Conservation (phyloP, 2,888 invertebrate genomes). For the Volucella bombylans region DNA sequence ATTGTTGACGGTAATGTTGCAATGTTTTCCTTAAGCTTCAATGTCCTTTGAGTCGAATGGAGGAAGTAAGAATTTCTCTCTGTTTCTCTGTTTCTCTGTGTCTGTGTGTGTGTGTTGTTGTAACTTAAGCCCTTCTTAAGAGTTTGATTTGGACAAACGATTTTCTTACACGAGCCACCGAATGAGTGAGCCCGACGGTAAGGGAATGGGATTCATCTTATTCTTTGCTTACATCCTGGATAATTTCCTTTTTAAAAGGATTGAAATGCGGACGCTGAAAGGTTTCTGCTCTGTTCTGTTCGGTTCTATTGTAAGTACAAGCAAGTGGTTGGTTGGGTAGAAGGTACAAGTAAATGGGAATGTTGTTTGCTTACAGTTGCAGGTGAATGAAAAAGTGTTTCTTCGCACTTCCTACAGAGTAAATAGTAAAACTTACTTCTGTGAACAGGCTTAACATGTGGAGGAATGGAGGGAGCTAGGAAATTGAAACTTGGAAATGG, state of each 20-base stretch:
- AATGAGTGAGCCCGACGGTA: too few relatives aligned
- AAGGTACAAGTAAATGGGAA: not conserved
- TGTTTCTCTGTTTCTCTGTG: not conserved
- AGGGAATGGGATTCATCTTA: too few relatives aligned
- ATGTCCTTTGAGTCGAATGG: conserved; percentile 18
- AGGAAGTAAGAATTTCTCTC: conserved; percentile 14
- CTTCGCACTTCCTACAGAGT: conserved; percentile 4
- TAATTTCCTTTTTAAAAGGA: too few relatives aligned
- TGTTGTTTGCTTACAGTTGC: conserved; percentile 10
- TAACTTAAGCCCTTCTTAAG: conserved; percentile 36
- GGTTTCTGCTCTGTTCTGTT: too few relatives aligned
- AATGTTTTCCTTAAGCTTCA: conserved; percentile 16
- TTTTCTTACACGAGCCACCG: not conserved
- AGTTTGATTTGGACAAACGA: conserved; percentile 53
- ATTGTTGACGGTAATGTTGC: conserved; percentile 44
- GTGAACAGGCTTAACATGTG: not conserved
- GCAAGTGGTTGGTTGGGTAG: not conserved
- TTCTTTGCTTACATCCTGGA: too few relatives aligned
- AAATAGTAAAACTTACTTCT: too few relatives aligned
- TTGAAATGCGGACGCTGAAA: too few relatives aligned
- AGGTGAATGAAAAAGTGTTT: conserved; percentile 10
- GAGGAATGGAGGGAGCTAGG: not conserved
- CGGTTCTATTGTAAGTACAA: not conserved
- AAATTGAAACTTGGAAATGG: too few relatives aligned
- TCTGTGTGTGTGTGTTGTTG: conserved; percentile 9